Evolutionary conservation across 2,797 vertebrate species (phyloP).

Genomic region (Dendrocincla fuliginosa): DNA sequence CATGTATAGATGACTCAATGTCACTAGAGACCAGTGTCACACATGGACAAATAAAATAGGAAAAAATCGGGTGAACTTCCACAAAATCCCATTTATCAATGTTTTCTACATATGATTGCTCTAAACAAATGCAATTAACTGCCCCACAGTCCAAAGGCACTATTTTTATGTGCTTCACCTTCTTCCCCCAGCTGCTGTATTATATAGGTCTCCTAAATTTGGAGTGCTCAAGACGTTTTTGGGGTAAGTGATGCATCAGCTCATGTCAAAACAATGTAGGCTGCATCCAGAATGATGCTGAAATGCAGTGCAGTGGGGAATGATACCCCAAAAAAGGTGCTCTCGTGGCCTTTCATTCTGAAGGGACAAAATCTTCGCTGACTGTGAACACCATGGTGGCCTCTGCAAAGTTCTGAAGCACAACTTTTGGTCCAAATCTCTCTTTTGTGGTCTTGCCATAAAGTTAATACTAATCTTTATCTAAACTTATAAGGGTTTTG

Average conservation of each 20-base stretch:
- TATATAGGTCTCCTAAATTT: conserved; percentile 41
- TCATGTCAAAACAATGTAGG: conserved; percentile 14
- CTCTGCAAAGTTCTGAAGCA: neutral
- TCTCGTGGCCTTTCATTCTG: neutral
- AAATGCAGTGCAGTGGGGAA: neutral
- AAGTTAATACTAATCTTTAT: neutral
- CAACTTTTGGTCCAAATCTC: neutral
- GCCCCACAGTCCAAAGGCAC: neutral
- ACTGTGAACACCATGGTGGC: neutral
- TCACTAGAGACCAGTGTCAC: neutral
- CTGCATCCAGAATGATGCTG: neutral
- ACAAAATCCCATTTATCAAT: neutral
- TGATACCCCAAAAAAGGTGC: neutral
- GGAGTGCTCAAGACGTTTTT: neutral
- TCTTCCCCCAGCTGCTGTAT: neutral
- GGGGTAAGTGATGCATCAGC: conserved; percentile 5
- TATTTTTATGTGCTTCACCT: neutral
- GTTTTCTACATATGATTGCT: neutral
- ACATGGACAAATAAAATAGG: neutral
- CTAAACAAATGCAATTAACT: neutral
- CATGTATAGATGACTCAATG: rapidly evolving
- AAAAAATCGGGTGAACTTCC: neutral
- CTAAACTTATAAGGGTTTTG: neutral
- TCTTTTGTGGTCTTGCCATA: neutral
- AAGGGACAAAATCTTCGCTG: neutral